Percentiles rank a stretch among this genome's conserved stretches.
These are phyloP conservation scores for Tokudaia muenninki DNA, from an alignment of 2,797 vertebrate genomes.

Conservation along the genomic window DNA sequence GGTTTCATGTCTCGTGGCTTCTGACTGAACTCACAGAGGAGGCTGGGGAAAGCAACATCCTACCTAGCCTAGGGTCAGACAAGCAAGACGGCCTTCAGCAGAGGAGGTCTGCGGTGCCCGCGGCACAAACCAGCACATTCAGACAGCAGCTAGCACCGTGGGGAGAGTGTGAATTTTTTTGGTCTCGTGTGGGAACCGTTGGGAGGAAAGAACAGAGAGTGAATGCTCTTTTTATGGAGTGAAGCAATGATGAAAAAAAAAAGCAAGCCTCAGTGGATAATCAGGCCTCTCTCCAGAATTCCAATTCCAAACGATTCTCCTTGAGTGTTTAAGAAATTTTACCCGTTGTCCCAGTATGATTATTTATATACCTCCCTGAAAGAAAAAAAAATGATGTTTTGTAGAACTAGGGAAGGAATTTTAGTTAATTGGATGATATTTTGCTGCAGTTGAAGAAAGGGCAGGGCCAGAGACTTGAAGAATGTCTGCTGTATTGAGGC, in stretches of 20 bases:
- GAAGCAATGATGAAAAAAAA: neutral
- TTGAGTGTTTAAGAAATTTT: constrained; percentile 35
- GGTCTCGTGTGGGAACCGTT: neutral
- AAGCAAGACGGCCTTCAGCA: neutral
- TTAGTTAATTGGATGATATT: constrained; percentile 38
- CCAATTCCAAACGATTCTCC: constrained; percentile 40
- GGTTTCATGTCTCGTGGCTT: constrained; percentile 79
- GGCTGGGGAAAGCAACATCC: neutral
- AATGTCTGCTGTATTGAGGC: no score
- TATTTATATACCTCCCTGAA: constrained; percentile 31
- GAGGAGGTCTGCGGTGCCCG: neutral
- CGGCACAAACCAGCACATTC: rapidly evolving
- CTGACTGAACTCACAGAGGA: constrained; percentile 31
- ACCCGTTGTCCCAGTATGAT: neutral
- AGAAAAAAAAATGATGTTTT: neutral
- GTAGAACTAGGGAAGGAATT: neutral
- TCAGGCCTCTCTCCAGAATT: no score
- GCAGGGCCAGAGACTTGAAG: neutral
- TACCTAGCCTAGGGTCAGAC: constrained; percentile 63
- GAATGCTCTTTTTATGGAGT: neutral
- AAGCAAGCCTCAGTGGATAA: neutral
- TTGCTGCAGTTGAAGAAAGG: constrained; percentile 1
- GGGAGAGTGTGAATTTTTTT: neutral
- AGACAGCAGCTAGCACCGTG: neutral
- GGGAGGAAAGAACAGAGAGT: neutral